A percentile compares a stretch with the other conserved stretches of the same genome.
phyloP scores from a whole-genome alignment of 2,888 invertebrate genomes.

The Dendrolimus pini region DNA sequence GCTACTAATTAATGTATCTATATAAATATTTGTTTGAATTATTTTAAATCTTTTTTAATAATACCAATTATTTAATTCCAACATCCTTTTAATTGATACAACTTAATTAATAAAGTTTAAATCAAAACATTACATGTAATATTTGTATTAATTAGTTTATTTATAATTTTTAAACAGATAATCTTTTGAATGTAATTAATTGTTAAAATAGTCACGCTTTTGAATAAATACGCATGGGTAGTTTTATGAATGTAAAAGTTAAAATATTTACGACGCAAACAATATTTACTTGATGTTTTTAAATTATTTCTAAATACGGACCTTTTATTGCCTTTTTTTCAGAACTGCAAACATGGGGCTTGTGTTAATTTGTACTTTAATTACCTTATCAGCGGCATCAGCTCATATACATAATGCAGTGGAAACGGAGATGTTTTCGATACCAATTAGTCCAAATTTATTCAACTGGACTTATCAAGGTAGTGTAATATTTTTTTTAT shows the following conservation, averaged over 20 bases:
- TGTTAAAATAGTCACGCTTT: not conserved
- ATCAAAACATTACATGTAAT: not conserved
- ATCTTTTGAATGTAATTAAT: no score
- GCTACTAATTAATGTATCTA: no score
- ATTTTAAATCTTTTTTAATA: no score
- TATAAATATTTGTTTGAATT: no score
- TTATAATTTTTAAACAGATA: not conserved
- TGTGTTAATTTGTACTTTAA: constrained; percentile 20
- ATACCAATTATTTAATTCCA: no score
- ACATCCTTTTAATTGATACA: no score
- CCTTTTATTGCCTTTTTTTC: constrained; percentile 15
- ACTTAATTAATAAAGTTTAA: not conserved
- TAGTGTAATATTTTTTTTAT: constrained; percentile 22
- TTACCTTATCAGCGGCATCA: constrained; percentile 19
- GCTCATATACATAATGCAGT: constrained; percentile 69
- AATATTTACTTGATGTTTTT: no score
- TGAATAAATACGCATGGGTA: not conserved
- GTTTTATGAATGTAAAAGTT: not conserved
- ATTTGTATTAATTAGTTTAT: not conserved
- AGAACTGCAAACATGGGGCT: constrained; percentile 19
- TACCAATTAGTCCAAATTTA: constrained; percentile 84
- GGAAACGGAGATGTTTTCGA: constrained; percentile 86
- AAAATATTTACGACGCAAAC: no score
- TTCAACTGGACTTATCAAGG: constrained; percentile 89
- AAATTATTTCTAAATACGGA: not conserved